phyloP scores from a whole-genome alignment of 2,888 invertebrate species.

The Tyria jacobaeae region DNA sequence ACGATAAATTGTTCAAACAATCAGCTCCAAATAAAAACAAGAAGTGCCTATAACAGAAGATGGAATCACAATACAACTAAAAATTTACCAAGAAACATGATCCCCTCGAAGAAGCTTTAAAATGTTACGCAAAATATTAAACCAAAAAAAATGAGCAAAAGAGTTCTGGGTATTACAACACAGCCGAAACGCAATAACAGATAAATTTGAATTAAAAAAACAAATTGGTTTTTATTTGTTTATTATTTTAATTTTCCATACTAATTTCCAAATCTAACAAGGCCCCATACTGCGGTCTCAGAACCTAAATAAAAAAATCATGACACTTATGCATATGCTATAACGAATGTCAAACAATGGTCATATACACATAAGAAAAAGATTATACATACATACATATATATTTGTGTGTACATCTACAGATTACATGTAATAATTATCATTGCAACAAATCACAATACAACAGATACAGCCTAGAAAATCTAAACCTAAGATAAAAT shows the following conservation, averaged over 20 bases:
- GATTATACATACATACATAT: too few relatives aligned
- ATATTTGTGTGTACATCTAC: too few relatives aligned
- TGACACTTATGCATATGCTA: not conserved
- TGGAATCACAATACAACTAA: not conserved
- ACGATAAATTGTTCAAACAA: not conserved
- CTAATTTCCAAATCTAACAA: constrained; percentile 8
- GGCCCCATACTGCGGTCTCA: constrained; percentile 14
- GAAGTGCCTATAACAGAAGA: not conserved
- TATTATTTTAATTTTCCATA: too few relatives aligned
- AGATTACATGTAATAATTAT: too few relatives aligned
- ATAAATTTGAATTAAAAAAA: not conserved
- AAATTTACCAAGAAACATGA: not conserved
- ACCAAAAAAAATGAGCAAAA: not conserved
- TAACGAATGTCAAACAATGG: too few relatives aligned
- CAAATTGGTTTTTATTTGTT: not conserved
- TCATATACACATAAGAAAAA: too few relatives aligned
- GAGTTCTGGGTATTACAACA: not conserved
- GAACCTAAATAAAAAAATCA: constrained; percentile 10
- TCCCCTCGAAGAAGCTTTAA: not conserved
- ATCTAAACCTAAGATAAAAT: too few relatives aligned
- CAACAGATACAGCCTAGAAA: too few relatives aligned
- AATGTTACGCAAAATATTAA: not conserved
- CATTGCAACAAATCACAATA: too few relatives aligned
- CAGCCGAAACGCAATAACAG: not conserved
- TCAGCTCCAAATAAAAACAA: not conserved